Conservation (phyloP, 1,140 invertebrate genomes). For the Cydia fagiglandana region DNA sequence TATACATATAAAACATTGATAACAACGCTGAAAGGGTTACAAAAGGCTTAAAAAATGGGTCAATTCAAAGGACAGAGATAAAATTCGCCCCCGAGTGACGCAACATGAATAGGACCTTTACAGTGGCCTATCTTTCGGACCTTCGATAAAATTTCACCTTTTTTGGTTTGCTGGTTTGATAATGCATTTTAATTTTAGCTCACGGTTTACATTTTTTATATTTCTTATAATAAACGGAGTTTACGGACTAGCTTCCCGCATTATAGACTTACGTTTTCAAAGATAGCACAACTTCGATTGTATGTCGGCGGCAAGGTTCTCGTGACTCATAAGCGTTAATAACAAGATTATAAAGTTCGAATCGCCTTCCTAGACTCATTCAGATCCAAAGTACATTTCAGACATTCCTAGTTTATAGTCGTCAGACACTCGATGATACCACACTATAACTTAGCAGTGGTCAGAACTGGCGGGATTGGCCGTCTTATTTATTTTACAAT, state of each 20-base stretch:
- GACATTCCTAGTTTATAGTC: background rate
- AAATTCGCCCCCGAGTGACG: conserved; percentile 9
- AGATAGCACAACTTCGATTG: too few relatives aligned
- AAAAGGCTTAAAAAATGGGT: background rate
- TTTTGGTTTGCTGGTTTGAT: background rate
- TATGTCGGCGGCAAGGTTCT: too few relatives aligned
- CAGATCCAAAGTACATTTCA: too few relatives aligned
- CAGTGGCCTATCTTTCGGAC: conserved; percentile 3
- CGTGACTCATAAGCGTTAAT: too few relatives aligned
- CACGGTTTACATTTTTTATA: background rate
- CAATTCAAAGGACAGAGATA: conserved; percentile 3
- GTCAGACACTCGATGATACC: conserved; percentile 1
- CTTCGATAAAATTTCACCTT: conserved; percentile 10
- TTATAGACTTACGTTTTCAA: too few relatives aligned
- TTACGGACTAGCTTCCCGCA: too few relatives aligned
- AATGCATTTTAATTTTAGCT: background rate
- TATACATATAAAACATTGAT: background rate
- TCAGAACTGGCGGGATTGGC: background rate
- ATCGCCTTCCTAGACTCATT: too few relatives aligned
- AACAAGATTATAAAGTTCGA: too few relatives aligned
- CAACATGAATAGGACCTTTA: conserved; percentile 11
- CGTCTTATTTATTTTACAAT: conserved; percentile 56
- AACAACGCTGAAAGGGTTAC: background rate
- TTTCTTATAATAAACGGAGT: too few relatives aligned
- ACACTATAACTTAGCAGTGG: conserved; percentile 2